Conservation (phyloP, 2,888 invertebrate species). For the Callosobruchus maculatus region DNA sequence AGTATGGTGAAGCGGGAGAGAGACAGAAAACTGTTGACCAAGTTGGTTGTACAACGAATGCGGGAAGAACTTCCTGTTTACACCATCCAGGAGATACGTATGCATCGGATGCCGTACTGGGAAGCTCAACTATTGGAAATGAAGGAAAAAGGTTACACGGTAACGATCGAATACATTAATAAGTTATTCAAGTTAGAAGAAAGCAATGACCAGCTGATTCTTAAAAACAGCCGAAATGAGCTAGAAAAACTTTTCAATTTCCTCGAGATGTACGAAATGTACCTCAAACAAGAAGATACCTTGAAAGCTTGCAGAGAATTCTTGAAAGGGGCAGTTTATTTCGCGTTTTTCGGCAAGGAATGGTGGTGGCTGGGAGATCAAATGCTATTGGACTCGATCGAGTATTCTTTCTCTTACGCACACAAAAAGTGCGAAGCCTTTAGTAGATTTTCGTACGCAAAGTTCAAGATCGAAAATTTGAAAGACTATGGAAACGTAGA, state of each 20-base stretch:
- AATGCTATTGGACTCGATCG: conserved; percentile 51
- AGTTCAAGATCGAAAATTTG: conserved; percentile 56
- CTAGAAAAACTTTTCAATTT: conserved; percentile 28
- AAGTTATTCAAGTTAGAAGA: conserved; percentile 57
- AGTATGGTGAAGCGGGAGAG: not conserved
- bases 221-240: conserved; percentile 36
- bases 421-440: conserved; percentile 53
- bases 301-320: conserved; percentile 43
- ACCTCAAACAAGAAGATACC: conserved; percentile 28
- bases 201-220: conserved; percentile 41
- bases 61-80: conserved; percentile 42
- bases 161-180: conserved; percentile 53
- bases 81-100: conserved; percentile 43
- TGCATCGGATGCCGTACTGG: conserved; percentile 53
- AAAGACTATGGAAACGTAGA: conserved; percentile 33
- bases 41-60: conserved; percentile 19
- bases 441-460: conserved; percentile 54
- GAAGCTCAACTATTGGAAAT: conserved; percentile 57
- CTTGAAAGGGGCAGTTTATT: conserved; percentile 48
- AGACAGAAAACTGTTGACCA: not conserved
- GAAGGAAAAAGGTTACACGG: conserved; percentile 51
- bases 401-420: conserved; percentile 48
- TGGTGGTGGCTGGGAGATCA: conserved; percentile 60
- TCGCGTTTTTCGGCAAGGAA: conserved; percentile 37
- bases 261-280: conserved; percentile 24